Percentiles rank a stretch among this genome's conserved stretches.
Evolutionary conservation across 2,113 vertebrate genomes (phyloP).

Genomic region (Elephantulus edwardii): DNA sequence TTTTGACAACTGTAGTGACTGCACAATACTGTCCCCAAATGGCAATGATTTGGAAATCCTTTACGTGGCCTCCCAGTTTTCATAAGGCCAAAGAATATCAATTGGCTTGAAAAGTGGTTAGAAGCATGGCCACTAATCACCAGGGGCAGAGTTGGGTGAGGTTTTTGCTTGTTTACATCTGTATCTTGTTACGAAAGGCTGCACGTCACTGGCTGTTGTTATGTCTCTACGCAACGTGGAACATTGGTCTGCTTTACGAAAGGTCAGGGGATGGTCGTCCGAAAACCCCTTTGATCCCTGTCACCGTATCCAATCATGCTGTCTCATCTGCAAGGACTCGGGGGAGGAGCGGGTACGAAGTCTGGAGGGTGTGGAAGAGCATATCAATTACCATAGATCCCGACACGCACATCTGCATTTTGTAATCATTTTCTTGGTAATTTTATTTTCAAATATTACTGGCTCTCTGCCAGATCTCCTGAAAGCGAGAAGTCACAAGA

Average conservation of each 20-base stretch:
- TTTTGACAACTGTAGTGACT: background rate
- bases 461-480: conserved; percentile 44
- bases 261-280: conserved; percentile 63
- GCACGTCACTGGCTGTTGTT: conserved; percentile 62
- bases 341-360: background rate
- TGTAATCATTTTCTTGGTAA: conserved; percentile 44
- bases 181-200: conserved; percentile 71
- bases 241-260: conserved; percentile 65
- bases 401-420: background rate
- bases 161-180: conserved; percentile 73
- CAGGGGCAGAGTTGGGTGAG: background rate
- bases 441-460: conserved; percentile 55
- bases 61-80: conserved; percentile 34
- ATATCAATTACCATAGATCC: conserved; percentile 38
- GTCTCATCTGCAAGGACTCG: background rate
- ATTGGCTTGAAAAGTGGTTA: background rate
- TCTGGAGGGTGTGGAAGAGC: conserved; percentile 7
- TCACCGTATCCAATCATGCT: conserved; percentile 68
- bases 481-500: conserved; percentile 62
- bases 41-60: conserved; percentile 35
- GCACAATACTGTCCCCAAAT: background rate
- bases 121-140: conserved; percentile 51
- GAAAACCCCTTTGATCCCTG: conserved; percentile 68
- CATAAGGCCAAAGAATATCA: background rate
- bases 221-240: conserved; percentile 65